Conservation (phyloP, 1,140 invertebrate species). For the Drosophila nigrodunni region DNA sequence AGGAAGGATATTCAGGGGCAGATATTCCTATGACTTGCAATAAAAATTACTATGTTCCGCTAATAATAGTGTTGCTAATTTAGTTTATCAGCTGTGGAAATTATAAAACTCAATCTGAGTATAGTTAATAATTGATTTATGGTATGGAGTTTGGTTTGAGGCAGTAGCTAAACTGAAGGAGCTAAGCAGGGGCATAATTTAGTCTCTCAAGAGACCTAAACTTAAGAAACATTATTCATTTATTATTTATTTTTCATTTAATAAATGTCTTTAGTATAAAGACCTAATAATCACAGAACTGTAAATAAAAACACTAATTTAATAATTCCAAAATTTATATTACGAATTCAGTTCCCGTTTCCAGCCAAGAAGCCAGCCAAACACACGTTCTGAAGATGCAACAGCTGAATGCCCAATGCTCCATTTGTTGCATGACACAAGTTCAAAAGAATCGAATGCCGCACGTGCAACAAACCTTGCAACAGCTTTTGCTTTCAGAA, state of each 20-base stretch:
- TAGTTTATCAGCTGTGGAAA: not conserved
- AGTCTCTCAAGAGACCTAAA: too few relatives aligned
- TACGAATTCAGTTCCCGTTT: not conserved
- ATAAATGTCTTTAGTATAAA: too few relatives aligned
- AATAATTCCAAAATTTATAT: not conserved
- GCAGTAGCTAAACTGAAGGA: too few relatives aligned
- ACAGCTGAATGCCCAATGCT: conserved; percentile 12
- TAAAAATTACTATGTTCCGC: not conserved
- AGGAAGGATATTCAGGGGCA: conserved; percentile 24
- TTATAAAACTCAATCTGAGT: not conserved
- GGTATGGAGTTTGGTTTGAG: too few relatives aligned
- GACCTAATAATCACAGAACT: too few relatives aligned
- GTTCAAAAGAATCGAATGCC: conserved; percentile 58
- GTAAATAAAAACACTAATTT: not conserved
- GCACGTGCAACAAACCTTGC: conserved; percentile 32
- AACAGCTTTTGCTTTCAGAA: conserved; percentile 17
- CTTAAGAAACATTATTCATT: too few relatives aligned
- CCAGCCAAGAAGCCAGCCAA: not conserved
- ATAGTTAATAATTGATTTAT: not conserved
- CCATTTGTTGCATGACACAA: conserved; percentile 50
- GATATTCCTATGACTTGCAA: not conserved
- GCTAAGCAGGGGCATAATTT: too few relatives aligned
- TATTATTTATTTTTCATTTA: too few relatives aligned
- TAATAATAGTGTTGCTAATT: not conserved
- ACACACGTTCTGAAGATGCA: not conserved